Percentiles rank a stretch among this genome's conserved stretches.
Evolutionary conservation across 2,113 vertebrate species (phyloP).

Genomic region (Xenotilapia longispinis): DNA sequence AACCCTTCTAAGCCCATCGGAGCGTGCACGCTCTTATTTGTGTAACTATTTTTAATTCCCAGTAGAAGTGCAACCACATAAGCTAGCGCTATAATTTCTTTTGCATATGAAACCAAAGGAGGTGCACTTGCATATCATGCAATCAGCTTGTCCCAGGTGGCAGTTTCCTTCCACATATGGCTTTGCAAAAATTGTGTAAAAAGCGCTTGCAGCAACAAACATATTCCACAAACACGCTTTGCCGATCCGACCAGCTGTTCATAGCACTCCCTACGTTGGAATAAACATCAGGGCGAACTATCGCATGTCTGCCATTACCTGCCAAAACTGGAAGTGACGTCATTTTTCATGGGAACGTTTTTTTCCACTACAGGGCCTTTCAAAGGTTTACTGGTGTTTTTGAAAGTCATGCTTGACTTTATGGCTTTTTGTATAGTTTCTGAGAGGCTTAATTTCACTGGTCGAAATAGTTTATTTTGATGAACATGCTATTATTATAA

Average conservation of each 20-base stretch:
- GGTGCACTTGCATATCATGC: not conserved
- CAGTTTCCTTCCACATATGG: not conserved
- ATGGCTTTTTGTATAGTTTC: not conserved
- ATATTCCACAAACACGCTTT: not conserved
- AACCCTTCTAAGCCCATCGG: not conserved
- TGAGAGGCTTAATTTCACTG: not conserved
- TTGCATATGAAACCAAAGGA: rapidly evolving
- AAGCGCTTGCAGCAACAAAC: not conserved
- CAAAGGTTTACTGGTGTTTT: not conserved
- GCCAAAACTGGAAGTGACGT: not conserved
- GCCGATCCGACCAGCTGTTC: rapidly evolving
- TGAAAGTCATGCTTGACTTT: not conserved
- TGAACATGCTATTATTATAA: too few relatives aligned
- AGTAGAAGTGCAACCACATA: not conserved
- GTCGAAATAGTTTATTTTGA: not conserved
- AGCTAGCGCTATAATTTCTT: not conserved
- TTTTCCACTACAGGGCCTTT: not conserved
- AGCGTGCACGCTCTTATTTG: not conserved
- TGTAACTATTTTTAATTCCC: not conserved
- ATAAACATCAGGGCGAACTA: not conserved
- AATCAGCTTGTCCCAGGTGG: not conserved
- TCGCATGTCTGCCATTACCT: not conserved
- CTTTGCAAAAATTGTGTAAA: not conserved
- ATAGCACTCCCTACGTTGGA: rapidly evolving
- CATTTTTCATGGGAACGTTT: not conserved